phyloP scores from a whole-genome alignment of 92 coral and sea anemone genomes.

The Plumapathes pennacea region DNA sequence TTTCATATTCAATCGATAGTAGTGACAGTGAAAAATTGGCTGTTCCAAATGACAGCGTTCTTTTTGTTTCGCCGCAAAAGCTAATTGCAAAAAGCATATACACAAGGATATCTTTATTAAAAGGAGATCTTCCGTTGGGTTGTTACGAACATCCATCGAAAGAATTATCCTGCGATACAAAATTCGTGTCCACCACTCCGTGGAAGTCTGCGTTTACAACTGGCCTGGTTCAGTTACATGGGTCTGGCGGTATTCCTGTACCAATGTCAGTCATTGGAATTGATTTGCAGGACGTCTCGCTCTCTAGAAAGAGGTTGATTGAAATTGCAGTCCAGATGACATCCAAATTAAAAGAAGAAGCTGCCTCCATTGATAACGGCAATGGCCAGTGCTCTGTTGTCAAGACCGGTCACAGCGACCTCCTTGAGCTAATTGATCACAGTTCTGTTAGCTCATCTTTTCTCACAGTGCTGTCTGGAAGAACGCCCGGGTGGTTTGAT shows the following conservation, averaged over 20 bases:
- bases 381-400: constrained; percentile 2
- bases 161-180: constrained; percentile 10
- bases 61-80: constrained; percentile 20
- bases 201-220: constrained; percentile 24
- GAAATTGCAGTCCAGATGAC: constrained; percentile 4
- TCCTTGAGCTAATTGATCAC: constrained; percentile 23
- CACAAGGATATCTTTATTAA: constrained; percentile 11
- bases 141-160: constrained; percentile 6
- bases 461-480: constrained; percentile 12
- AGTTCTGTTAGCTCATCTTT: constrained; percentile 35
- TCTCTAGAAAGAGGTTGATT: constrained; percentile 1
- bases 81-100: background rate
- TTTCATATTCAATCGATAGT: constrained; percentile 18
- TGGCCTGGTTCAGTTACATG: constrained; percentile 33
- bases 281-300: background rate
- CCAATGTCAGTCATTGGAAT: constrained; percentile 47
- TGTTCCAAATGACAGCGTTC: constrained; percentile 13
- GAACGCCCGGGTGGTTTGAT: constrained; percentile 47
- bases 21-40: constrained; percentile 17
- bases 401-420: background rate
- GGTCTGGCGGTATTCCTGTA: background rate
- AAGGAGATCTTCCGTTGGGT: constrained; percentile 33
- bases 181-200: constrained; percentile 22
- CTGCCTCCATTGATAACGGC: background rate
- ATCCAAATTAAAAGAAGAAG: background rate